phyloP scores from a whole-genome alignment of 2,888 invertebrate genomes.

The Ramazzottius varieornatus region DNA sequence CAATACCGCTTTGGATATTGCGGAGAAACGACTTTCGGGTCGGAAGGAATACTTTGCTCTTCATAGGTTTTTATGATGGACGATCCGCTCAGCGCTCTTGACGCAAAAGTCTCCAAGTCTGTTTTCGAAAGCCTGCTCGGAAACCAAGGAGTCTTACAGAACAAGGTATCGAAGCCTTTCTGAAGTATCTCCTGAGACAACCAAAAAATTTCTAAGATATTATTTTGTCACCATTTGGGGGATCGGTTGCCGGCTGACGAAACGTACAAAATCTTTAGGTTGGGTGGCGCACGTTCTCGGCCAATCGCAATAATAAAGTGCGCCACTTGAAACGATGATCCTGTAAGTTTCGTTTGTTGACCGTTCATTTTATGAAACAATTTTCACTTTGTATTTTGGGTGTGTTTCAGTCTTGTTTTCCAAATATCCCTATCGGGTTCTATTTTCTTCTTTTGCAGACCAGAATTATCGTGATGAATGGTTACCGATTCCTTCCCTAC shows the following conservation, averaged over 20 bases:
- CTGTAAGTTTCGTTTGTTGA: too few species aligned
- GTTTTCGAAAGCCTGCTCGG: background rate
- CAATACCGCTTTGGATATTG: background rate
- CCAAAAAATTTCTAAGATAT: background rate
- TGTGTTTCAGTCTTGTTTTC: too few species aligned
- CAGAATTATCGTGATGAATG: constrained; percentile 22
- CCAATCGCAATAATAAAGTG: too few species aligned
- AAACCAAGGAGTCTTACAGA: background rate
- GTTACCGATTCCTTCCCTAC: constrained; percentile 19
- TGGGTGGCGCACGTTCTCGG: too few species aligned
- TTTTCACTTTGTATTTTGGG: too few species aligned
- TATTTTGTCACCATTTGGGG: background rate
- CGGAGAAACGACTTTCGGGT: background rate
- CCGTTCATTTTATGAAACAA: too few species aligned
- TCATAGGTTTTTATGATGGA: background rate
- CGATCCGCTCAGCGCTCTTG: background rate
- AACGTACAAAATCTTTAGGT: too few species aligned
- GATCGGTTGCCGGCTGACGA: background rate
- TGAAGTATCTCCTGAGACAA: too few species aligned
- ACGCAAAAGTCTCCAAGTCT: background rate
- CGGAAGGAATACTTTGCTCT: background rate
- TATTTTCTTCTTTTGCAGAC: constrained; percentile 13
- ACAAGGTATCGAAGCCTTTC: background rate
- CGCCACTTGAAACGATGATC: too few species aligned
- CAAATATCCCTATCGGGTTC: too few species aligned